Base-by-base conservation (phyloP, 1,140 invertebrate genomes). In the Scaptodrosophila lebanonensis region DNA sequence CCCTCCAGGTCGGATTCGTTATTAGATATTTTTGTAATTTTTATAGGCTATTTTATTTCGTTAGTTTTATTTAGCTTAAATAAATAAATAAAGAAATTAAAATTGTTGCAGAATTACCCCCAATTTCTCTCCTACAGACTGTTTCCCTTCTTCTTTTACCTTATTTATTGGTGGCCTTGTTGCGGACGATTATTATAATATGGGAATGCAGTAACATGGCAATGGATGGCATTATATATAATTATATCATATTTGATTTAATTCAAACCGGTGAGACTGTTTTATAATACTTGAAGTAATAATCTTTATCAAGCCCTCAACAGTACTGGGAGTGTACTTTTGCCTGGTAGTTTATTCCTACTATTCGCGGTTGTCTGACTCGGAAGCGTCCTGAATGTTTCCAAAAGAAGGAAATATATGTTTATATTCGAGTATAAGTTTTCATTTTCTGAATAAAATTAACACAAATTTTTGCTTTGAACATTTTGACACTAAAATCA, bases 281-380 rank as follows among this genome's bases (percentile, higher is more conserved):
- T 9, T 7, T 1, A 1, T 1, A 2, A 11, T 8, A 7, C 13
- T 15, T 2, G 0, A 13, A 1, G 0, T 22, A 16, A 9, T n/a
- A n/a, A 6, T 33, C 6, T 0, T 3, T 18, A 32, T 1, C n/a
- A 6, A 9, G 4, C 11, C 39, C 7, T 2, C 25, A 11, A n/a
- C 11, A 79, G 73, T 61, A 38, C 12, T 79, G 3, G 57, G 64
- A 12, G 15, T 69, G 27, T 79, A 79, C 32, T 79, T 79, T 4
- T 62, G 54, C 18, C 15, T 79, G 27, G 56, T 79, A 20, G 73
- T 82, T 4, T 62, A 56, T 15, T 79, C 73, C 1, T 69, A 45
- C 16, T 73, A 82, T 7, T 47, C 56, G 27, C 18, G 9, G 0
- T 25, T 71, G 1, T 27, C 27, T 4, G 30, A 35, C n/a, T 7